Evolutionary conservation across 2,888 invertebrate genomes (phyloP), one percentile per base, ranked within the genome.

Genomic region (Zygogramma bicolorata): DNA sequence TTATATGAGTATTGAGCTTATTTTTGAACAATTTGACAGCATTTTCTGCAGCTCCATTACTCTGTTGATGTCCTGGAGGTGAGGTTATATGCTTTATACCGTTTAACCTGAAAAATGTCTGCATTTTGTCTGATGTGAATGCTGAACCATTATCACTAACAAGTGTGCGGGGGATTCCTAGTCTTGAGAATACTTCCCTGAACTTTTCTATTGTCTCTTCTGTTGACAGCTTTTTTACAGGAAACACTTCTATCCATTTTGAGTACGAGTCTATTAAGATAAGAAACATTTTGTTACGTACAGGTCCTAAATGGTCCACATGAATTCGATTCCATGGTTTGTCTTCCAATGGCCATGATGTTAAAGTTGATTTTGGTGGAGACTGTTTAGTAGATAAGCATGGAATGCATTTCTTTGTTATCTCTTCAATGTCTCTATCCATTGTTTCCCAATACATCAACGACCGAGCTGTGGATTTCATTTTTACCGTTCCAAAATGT

Each of bases 401-500:
- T 15, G 62, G 15, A n/a, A 58, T 49, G 62, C 77, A 77, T 2
- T 29, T 20, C 27, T 65, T 58, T 20, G 67, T 18, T 15, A 25
- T 40, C 15, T 66, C 49, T 62, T 76, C 74, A 1, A 76, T 75
- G n/a, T 76, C 66, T 25, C 46, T 34, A 49, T 78, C 75, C 20
- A 78, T 62, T n/a, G 60, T 63, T 38, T 76, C 70, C 77, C 78
- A 78, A 59, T 68, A 78, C 10, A 78, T 34, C 25, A 67, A 67
- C 22, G 71, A 69, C 58, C 74, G 65, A 25, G 75, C 70, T 25
- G 73, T 65, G 13, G 31, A n/a, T 29, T 73, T 75, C 25, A 65
- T 74, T 59, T 62, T 67, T 10, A 63, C 42, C 25, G 46, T 53
- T 22, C 66, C 70, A 20, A 69, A 59, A 59, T 76, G 72, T 18